phyloP scores from a whole-genome alignment of 2,113 vertebrate species.

The Camelus dromedarius region DNA sequence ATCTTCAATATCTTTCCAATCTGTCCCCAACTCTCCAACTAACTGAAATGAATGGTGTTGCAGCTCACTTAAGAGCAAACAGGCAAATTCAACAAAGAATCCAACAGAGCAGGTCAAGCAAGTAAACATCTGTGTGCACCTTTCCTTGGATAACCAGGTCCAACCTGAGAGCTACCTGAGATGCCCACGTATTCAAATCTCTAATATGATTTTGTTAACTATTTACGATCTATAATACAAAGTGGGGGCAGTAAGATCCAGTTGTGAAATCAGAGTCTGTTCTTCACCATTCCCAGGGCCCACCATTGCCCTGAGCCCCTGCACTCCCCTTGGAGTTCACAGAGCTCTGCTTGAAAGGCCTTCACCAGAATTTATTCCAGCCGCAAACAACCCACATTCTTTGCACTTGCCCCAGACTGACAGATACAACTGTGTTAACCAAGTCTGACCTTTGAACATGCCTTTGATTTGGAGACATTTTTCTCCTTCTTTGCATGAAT shows the following conservation, averaged over 20 bases:
- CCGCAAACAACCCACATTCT: fast-evolving
- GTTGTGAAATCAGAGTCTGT: no score
- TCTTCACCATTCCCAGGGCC: not conserved
- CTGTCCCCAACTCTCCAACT: not conserved
- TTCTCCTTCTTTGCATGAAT: not conserved
- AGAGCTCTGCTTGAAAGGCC: not conserved
- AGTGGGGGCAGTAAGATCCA: not conserved
- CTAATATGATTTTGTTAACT: not conserved
- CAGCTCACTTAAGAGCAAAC: not conserved
- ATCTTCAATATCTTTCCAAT: not conserved
- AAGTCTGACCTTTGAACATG: not conserved
- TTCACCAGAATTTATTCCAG: not conserved
- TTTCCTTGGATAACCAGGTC: not conserved
- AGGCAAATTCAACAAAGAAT: not conserved
- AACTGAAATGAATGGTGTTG: fast-evolving
- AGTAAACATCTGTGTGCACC: fast-evolving
- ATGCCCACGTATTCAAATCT: not conserved
- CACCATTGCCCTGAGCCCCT: no score
- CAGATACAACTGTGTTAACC: not conserved
- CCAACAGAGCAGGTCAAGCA: not conserved
- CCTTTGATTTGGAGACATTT: not conserved
- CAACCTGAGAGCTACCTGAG: not conserved
- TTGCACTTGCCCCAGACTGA: not conserved
- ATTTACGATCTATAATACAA: not conserved
- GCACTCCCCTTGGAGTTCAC: no score